Conservation (phyloP, 1,140 invertebrate species). For the Pteromalus puparum region DNA sequence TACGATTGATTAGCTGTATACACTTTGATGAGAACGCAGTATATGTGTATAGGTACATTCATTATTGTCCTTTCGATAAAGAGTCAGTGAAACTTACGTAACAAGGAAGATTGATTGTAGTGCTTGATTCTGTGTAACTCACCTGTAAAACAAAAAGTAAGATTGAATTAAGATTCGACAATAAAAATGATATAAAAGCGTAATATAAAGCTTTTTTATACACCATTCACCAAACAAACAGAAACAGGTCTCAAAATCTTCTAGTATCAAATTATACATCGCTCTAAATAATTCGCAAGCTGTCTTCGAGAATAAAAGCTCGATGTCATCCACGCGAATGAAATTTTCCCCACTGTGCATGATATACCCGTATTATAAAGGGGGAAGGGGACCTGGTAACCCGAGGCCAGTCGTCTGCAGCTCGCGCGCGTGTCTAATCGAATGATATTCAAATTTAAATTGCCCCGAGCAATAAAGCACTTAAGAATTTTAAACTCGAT, state of each 20-base stretch:
- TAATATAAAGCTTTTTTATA: too few species aligned
- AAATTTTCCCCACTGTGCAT: background rate
- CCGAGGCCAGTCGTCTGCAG: slow-evolving; percentile 4
- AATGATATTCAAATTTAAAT: slow-evolving; percentile 62
- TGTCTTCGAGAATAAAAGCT: background rate
- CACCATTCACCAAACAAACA: too few species aligned
- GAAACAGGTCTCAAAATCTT: too few species aligned
- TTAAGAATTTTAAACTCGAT: slow-evolving; percentile 59
- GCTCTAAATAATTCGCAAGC: background rate
- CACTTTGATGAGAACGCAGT: too few species aligned
- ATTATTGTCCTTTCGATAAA: too few species aligned
- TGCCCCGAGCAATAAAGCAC: slow-evolving; percentile 53
- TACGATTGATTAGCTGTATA: too few species aligned
- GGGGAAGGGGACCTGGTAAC: background rate
- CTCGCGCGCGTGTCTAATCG: slow-evolving; percentile 53
- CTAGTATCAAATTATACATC: too few species aligned
- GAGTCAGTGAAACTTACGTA: background rate
- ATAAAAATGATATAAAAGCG: background rate
- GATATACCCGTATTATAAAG: background rate
- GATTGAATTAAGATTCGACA: background rate
- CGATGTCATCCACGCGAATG: background rate
- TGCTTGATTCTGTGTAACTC: background rate
- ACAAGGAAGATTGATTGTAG: background rate
- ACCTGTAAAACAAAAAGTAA: slow-evolving; percentile 35
- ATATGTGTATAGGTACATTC: too few species aligned